phyloP scores from a whole-genome alignment of 1,140 invertebrate genomes.

The Drosophila ogumai region DNA sequence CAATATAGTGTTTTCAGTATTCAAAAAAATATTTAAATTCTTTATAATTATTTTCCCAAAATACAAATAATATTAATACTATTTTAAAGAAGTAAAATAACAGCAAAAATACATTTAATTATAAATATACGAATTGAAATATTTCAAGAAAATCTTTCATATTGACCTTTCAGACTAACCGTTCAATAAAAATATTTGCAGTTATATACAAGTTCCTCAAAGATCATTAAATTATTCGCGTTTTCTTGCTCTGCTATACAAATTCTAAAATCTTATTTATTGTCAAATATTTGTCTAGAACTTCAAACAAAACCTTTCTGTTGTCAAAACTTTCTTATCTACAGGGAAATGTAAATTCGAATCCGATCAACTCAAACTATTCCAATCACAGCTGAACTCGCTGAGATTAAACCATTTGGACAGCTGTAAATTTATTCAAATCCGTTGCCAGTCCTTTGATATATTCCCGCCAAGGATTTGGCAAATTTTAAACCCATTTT shows the following conservation, averaged over 20 bases:
- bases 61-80: no score
- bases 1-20: no score
- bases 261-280: not conserved
- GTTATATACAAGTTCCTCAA: not conserved
- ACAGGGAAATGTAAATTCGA: conserved; percentile 7
- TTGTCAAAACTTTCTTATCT: conserved; percentile 11
- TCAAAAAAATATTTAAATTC: no score
- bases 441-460: conserved; percentile 32
- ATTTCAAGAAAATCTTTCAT: no score
- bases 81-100: no score
- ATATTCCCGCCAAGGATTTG: conserved; percentile 41
- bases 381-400: conserved; percentile 14
- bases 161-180: not conserved
- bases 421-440: conserved; percentile 37
- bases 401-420: conserved; percentile 38
- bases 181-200: not conserved
- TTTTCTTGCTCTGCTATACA: not conserved
- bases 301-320: not conserved
- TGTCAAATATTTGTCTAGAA: not conserved
- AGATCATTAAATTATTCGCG: conserved; percentile 3
- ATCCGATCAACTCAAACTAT: not conserved
- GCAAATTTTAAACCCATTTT: conserved; percentile 41
- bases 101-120: no score
- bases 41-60: no score
- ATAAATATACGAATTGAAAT: no score